A percentile compares a stretch with the other conserved stretches of the same genome.
Conservation (phyloP, 2,113 vertebrate species). For the Gallinago paraguaiae region DNA sequence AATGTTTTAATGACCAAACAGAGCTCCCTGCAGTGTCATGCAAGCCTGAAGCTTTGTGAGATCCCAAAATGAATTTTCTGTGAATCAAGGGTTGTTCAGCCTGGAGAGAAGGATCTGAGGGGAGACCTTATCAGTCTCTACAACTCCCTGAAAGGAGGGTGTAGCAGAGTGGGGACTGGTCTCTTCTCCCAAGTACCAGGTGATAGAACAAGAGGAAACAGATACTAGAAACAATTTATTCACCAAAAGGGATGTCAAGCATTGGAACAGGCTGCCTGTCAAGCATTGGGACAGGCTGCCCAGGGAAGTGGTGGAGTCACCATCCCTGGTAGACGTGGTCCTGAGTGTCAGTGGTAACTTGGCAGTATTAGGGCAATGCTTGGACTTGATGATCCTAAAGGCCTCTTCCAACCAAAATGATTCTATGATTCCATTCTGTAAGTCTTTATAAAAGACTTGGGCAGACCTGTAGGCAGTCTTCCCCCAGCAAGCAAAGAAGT, state of each 20-base stretch:
- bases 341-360: not conserved
- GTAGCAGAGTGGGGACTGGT: not conserved
- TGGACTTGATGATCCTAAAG: not conserved
- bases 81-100: not conserved
- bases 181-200: not conserved
- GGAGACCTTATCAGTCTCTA: not conserved
- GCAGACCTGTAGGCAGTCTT: not conserved
- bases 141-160: not conserved
- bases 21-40: not conserved
- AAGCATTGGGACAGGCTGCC: not conserved
- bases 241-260: not conserved
- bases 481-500: not conserved
- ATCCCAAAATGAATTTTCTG: not conserved
- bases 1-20: not conserved
- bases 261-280: not conserved
- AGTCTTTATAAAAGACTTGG: not conserved
- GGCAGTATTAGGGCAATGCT: not conserved
- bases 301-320: not conserved
- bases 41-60: not conserved
- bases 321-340: not conserved
- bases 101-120: not conserved
- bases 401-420: not conserved
- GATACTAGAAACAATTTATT: not conserved
- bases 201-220: not conserved
- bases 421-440: not conserved